These are phyloP conservation scores for Sciurus vulgaris DNA, from an alignment of 2,797 vertebrate species.

Conservation along the genomic window DNA sequence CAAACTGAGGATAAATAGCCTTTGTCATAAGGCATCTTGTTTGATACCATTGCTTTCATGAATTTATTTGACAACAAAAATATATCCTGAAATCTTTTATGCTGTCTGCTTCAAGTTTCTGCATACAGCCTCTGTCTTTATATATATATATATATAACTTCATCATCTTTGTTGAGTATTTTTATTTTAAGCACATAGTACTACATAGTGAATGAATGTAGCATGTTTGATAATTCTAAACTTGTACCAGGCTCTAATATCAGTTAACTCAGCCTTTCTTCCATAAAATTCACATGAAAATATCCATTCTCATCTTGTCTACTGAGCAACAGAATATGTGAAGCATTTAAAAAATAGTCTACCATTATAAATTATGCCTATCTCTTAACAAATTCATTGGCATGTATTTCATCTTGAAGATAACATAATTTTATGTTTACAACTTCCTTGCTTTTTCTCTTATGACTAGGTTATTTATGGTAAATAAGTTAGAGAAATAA, in stretches of 20 bases:
- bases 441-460: neutral
- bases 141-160: neutral
- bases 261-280: neutral
- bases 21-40: neutral
- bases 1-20: neutral
- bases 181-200: neutral
- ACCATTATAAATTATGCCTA: neutral
- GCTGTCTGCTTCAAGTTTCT: constrained; percentile 16
- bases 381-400: neutral
- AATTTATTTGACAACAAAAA: constrained; percentile 35
- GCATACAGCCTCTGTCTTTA: neutral
- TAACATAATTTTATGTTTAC: neutral
- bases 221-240: neutral
- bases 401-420: neutral
- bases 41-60: neutral
- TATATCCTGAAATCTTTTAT: neutral
- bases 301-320: neutral
- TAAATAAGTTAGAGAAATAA: neutral
- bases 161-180: neutral
- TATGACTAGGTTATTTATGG: neutral
- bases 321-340: neutral
- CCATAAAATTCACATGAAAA: neutral
- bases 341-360: neutral
- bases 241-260: neutral
- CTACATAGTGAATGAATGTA: neutral